phyloP scores from a whole-genome alignment of 53 echinoderm and acorn worm genomes.

The Patiria pectinifera region DNA sequence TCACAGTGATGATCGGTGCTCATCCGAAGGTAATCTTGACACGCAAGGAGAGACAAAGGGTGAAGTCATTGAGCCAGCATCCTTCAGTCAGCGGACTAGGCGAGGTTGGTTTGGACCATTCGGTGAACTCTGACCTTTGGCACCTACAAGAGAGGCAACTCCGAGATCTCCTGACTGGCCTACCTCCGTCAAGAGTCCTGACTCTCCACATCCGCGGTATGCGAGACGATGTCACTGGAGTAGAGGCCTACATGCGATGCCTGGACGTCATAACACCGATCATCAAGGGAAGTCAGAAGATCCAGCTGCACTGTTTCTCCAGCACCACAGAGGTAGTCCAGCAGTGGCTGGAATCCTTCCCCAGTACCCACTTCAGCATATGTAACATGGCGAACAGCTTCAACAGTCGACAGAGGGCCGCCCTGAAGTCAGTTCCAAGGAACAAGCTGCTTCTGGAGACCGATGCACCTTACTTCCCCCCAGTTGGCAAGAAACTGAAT shows the following conservation, averaged over 20 bases:
- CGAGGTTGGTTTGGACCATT: constrained; percentile 21
- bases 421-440: no score
- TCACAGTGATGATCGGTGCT: constrained; percentile 13
- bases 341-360: constrained; percentile 42
- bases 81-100: background rate
- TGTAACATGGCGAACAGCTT: background rate
- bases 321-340: constrained; percentile 21
- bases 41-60: background rate
- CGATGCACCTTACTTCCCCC: no score
- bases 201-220: no score
- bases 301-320: constrained; percentile 43
- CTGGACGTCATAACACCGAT: constrained; percentile 6
- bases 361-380: constrained; percentile 42
- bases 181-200: no score
- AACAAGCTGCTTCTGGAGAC: no score
- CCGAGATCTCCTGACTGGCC: no score
- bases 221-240: no score
- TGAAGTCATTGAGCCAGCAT: constrained; percentile 2
- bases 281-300: background rate
- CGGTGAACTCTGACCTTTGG: constrained; percentile 6
- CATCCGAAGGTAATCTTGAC: constrained; percentile 14
- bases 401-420: no score
- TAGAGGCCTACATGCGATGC: constrained; percentile 14
- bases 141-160: constrained; percentile 27
- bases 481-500: no score